Evolutionary conservation across 2,113 vertebrate species (phyloP).

Genomic region (Mustela lutreola): DNA sequence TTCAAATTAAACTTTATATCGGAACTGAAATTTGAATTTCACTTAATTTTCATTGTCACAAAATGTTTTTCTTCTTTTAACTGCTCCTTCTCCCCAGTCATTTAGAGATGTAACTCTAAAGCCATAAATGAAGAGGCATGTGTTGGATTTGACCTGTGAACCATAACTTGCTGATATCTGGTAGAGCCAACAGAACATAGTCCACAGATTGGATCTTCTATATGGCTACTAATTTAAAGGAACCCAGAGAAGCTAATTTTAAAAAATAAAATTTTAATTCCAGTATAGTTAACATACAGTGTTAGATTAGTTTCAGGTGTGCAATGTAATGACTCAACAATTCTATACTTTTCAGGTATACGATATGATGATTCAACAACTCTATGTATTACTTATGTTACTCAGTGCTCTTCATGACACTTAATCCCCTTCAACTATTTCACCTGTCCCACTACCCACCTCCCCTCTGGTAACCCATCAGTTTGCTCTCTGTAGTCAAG

Average conservation of each 20-base stretch:
- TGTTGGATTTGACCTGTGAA: not conserved
- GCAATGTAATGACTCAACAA: not conserved
- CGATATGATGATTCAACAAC: not conserved
- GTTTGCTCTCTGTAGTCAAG: not conserved
- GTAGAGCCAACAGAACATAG: not conserved
- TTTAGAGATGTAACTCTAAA: not conserved
- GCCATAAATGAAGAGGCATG: not conserved
- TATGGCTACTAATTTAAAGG: not conserved
- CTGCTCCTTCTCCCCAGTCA: not conserved
- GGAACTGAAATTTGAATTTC: slow-evolving; percentile 16
- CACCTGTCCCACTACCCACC: not conserved
- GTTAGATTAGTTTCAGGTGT: not conserved
- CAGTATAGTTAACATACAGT: not conserved
- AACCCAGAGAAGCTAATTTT: not conserved
- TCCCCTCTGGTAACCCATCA: not conserved
- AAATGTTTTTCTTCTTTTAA: slow-evolving; percentile 7
- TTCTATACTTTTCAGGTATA: not conserved
- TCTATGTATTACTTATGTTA: not conserved
- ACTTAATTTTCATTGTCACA: not conserved
- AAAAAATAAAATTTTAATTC: not conserved
- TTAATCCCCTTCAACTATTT: not conserved
- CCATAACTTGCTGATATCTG: not conserved
- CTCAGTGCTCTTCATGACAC: not conserved
- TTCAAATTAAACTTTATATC: not conserved
- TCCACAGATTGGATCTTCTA: not conserved